These are phyloP conservation scores for Drosophila flavopinicola DNA, from an alignment of 2,888 invertebrate genomes.

Conservation along the genomic window DNA sequence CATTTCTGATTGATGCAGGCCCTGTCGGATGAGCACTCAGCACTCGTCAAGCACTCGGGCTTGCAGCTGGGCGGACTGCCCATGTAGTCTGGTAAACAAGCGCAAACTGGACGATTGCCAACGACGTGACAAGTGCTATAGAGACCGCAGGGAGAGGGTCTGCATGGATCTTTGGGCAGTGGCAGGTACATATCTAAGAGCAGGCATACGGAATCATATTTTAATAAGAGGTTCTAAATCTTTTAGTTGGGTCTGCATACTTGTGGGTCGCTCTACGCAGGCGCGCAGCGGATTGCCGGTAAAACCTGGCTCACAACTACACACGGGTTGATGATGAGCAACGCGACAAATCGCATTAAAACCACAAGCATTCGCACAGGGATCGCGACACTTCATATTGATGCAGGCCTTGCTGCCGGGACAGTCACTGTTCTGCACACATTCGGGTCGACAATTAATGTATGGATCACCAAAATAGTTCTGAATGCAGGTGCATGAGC, in stretches of 20 bases:
- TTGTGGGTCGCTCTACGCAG: constrained; percentile 87
- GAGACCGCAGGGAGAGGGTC: constrained; percentile 85
- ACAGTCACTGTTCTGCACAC: constrained; percentile 94
- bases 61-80: constrained; percentile 91
- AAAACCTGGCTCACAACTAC: constrained; percentile 89
- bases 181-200: constrained; percentile 80
- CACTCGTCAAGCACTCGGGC: constrained; percentile 91
- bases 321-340: constrained; percentile 92
- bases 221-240: neutral
- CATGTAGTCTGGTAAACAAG: constrained; percentile 88
- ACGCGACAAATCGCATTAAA: constrained; percentile 93
- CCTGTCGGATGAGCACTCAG: constrained; percentile 89
- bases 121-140: constrained; percentile 85
- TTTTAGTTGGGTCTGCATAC: constrained; percentile 62
- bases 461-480: constrained; percentile 95
- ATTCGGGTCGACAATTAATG: constrained; percentile 93
- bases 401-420: constrained; percentile 90
- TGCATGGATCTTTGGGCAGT: constrained; percentile 84
- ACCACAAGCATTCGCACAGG: constrained; percentile 93
- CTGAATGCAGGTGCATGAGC: constrained; percentile 92
- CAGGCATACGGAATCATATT: neutral
- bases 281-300: constrained; percentile 92
- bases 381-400: constrained; percentile 93
- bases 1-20: constrained; percentile 92
- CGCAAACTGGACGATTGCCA: constrained; percentile 89